phyloP scores from a whole-genome alignment of 2,113 vertebrate species.

The Esox niger region DNA sequence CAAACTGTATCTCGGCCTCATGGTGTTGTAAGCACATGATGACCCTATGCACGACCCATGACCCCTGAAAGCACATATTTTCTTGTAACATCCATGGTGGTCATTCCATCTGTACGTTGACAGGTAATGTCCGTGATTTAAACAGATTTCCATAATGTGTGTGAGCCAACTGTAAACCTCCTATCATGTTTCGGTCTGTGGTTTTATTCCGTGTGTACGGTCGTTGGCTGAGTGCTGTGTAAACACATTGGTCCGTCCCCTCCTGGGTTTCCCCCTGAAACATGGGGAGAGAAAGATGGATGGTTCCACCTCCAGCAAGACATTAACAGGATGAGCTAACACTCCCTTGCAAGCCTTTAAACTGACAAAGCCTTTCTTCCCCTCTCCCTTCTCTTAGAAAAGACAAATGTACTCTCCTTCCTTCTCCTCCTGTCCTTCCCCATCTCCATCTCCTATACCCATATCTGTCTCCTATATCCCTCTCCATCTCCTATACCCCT shows the following conservation, averaged over 20 bases:
- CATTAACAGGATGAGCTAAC: slow-evolving; percentile 64
- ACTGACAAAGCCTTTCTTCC: slow-evolving; percentile 48
- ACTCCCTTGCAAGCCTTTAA: slow-evolving; percentile 57
- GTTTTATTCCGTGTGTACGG: slow-evolving; percentile 43
- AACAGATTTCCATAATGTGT: too few species aligned
- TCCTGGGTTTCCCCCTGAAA: slow-evolving; percentile 40
- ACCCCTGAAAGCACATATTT: too few species aligned
- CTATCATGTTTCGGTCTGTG: slow-evolving; percentile 41
- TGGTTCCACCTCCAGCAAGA: slow-evolving; percentile 52
- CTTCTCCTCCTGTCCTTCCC: slow-evolving; percentile 18
- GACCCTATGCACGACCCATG: too few species aligned
- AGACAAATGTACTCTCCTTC: slow-evolving; percentile 38
- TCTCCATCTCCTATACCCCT: neutral
- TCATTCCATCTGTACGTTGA: too few species aligned
- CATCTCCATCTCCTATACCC: neutral
- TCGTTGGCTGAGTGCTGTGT: slow-evolving; percentile 26
- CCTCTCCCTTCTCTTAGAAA: slow-evolving; percentile 15
- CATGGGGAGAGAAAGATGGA: slow-evolving; percentile 57
- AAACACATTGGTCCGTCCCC: slow-evolving; percentile 46
- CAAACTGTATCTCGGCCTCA: too few species aligned
- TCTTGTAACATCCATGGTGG: too few species aligned
- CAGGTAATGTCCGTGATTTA: too few species aligned
- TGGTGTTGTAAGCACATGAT: too few species aligned
- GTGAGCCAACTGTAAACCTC: too few species aligned
- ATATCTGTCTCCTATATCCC: neutral